Base-by-base conservation (phyloP, 2,113 vertebrate species). In the Porphyrio hochstetteri region DNA sequence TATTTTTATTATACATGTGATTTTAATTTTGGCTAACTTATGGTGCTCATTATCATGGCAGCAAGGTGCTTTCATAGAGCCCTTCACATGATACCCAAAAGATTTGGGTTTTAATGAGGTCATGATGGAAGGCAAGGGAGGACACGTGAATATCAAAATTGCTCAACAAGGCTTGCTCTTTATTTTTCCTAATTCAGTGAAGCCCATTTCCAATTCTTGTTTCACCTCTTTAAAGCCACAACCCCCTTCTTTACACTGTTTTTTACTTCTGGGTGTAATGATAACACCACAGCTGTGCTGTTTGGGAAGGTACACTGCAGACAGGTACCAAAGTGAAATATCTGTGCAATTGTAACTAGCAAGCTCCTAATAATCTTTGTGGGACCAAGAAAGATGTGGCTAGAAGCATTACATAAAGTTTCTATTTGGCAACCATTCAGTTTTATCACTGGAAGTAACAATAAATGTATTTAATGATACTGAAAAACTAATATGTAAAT, bases 71-170 rank as follows among this genome's bases (percentile, higher is more conserved):
- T 14, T 44, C 53, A 72, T 3, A 36, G 7, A 69, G 23, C 10
- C 17, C 29, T 50, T 48, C 61, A 64, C 29, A 63, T 36, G 27
- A 82, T 16, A 50, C 7, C 29, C 3, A 1, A 18, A 81, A 72
- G 24, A 46, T 65, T 59, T 38, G 24, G 11, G 1, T 68, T 77
- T n/a, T 63, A 24, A 76, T 44, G 56, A 76, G 27, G 56, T 70
- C 9, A 2, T 63, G 35, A 70, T 36, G 20, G 18, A 76, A 82
- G 31, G 50, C 42, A 64, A 61, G 31, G 35, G 17, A 69, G 33
- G 52, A 53, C 1, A 0, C 21, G 33, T 0, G 0, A 42, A 15
- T 56, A n/a, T 27, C 25, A 55, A 50, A 67, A 61, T 20, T 21
- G 10, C 50, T 72, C n/a, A 72, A 48, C 10, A 27, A 70, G 35